Evolutionary conservation across 2,113 vertebrate genomes (phyloP).

Genomic region (Electrona antarctica): DNA sequence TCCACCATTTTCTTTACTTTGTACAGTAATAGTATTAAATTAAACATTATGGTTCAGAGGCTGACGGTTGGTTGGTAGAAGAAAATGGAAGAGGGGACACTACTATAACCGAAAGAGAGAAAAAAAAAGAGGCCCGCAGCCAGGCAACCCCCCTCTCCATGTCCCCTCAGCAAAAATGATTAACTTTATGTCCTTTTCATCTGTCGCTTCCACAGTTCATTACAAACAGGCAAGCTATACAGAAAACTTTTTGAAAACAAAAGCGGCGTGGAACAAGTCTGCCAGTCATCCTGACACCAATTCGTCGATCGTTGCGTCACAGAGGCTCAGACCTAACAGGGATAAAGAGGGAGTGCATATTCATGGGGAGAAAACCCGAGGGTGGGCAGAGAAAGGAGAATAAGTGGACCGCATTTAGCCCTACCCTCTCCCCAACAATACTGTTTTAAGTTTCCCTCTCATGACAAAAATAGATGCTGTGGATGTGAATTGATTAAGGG

Average conservation of each 20-base stretch:
- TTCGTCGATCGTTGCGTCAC: constrained; percentile 15
- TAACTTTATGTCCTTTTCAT: no score
- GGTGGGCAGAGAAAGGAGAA: neutral
- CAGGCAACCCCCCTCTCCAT: constrained; percentile 9
- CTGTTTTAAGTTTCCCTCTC: constrained; percentile 52
- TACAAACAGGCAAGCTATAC: constrained; percentile 38
- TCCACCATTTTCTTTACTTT: constrained; percentile 70
- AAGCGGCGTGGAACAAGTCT: constrained; percentile 3
- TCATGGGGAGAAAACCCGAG: constrained; percentile 44
- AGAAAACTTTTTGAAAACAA: constrained; percentile 6
- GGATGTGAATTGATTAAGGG: constrained; percentile 79
- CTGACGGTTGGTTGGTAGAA: constrained; percentile 46
- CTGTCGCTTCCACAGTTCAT: neutral
- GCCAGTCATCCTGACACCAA: constrained; percentile 23
- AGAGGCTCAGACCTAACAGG: neutral
- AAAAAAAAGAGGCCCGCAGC: constrained; percentile 24
- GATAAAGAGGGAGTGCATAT: constrained; percentile 51
- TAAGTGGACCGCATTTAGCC: neutral
- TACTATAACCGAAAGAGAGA: neutral
- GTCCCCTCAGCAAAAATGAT: neutral
- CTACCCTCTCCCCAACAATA: constrained; percentile 33
- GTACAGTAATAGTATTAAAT: constrained; percentile 78
- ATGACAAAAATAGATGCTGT: constrained; percentile 90
- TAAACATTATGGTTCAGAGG: constrained; percentile 56
- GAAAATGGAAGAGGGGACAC: constrained; percentile 60